Conservation (phyloP, 2,113 vertebrate genomes). For the Coryphaenoides rupestris region DNA sequence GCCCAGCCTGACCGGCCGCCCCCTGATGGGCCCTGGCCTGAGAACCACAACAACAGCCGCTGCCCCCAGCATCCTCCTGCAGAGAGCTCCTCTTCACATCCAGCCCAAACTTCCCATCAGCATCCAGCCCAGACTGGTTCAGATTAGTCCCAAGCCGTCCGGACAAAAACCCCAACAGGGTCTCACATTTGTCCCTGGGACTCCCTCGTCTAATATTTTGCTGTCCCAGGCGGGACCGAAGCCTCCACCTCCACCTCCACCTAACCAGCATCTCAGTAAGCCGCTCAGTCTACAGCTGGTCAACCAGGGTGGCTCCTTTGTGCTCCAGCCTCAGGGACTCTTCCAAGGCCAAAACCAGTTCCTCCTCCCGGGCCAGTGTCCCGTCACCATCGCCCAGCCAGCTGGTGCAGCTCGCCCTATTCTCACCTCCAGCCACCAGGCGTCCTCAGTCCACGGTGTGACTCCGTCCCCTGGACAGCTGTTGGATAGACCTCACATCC, state of each 20-base stretch:
- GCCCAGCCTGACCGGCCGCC: constrained; percentile 51
- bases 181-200: constrained; percentile 68
- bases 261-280: constrained; percentile 57
- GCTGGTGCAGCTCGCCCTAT: constrained; percentile 47
- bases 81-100: constrained; percentile 67
- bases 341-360: constrained; percentile 76
- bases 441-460: constrained; percentile 46
- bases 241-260: constrained; percentile 31
- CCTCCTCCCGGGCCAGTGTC: constrained; percentile 71
- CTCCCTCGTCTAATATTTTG: constrained; percentile 66
- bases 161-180: constrained; percentile 66
- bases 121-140: constrained; percentile 75
- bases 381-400: constrained; percentile 63
- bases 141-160: constrained; percentile 75
- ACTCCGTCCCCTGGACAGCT: constrained; percentile 60
- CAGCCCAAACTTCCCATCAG: constrained; percentile 77
- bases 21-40: constrained; percentile 57
- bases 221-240: constrained; percentile 62
- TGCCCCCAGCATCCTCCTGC: constrained; percentile 59
- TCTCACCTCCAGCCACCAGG: constrained; percentile 53
- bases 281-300: constrained; percentile 73
- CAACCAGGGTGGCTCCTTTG: constrained; percentile 75
- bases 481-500: constrained; percentile 70
- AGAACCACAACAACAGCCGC: constrained; percentile 51
- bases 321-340: constrained; percentile 77